Conservation (phyloP, 2,888 invertebrate genomes). For the Cataglyphis altisquamis region DNA sequence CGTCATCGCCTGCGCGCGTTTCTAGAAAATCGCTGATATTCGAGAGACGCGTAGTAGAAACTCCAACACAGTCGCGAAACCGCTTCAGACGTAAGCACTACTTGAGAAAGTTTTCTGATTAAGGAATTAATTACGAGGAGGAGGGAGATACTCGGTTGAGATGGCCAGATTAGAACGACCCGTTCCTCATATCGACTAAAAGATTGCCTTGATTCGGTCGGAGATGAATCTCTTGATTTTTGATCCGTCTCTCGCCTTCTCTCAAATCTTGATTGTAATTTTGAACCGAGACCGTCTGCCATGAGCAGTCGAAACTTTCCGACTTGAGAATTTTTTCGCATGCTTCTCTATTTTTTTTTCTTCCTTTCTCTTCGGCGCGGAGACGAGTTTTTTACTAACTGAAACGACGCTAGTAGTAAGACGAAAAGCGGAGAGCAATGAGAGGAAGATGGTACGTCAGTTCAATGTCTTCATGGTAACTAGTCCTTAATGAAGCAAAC, state of each 20-base stretch:
- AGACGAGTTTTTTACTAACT: conserved; percentile 66
- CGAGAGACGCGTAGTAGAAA: conserved; percentile 65
- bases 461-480: conserved; percentile 76
- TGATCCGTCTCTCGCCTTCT: conserved; percentile 25
- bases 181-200: conserved; percentile 64
- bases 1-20: conserved; percentile 42
- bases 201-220: conserved; percentile 48
- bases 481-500: conserved; percentile 76
- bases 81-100: conserved; percentile 60
- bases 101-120: conserved; percentile 81
- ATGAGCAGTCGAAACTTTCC: conserved; percentile 57
- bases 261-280: conserved; percentile 60
- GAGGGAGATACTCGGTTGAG: conserved; percentile 56
- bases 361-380: conserved; percentile 16
- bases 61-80: conserved; percentile 63
- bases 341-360: conserved; percentile 30
- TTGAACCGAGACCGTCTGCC: conserved; percentile 49
- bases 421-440: conserved; percentile 51
- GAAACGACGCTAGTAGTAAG: conserved; percentile 73
- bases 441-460: conserved; percentile 68
- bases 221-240: conserved; percentile 65
- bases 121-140: conserved; percentile 80
- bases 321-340: conserved; percentile 60
- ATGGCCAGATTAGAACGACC: conserved; percentile 70
- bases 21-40: conserved; percentile 64